phyloP scores from a whole-genome alignment of 2,797 vertebrate species.

The Rhabdomys pumilio region DNA sequence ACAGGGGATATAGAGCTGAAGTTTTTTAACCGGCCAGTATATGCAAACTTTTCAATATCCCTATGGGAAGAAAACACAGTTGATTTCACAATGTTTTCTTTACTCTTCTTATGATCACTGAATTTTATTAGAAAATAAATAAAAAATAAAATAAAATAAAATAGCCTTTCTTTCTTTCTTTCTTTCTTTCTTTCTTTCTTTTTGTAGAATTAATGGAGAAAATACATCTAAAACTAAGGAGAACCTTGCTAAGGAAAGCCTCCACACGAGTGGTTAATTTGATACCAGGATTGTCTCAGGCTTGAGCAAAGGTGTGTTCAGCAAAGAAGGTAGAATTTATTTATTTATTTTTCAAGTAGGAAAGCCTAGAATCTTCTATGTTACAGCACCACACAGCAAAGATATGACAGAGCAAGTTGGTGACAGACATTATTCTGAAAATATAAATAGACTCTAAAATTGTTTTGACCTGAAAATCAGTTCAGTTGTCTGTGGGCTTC shows the following conservation, averaged over 20 bases:
- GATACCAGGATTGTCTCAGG: neutral
- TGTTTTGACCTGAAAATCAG: constrained; percentile 78
- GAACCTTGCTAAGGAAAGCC: neutral
- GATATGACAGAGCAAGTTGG: constrained; percentile 69
- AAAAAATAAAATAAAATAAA: too few relatives aligned
- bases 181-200: neutral
- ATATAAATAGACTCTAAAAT: constrained; percentile 79
- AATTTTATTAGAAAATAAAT: neutral
- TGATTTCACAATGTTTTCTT: neutral
- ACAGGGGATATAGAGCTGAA: neutral
- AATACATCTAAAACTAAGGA: constrained; percentile 22
- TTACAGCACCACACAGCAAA: constrained; percentile 64
- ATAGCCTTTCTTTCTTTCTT: neutral
- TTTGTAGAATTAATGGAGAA: neutral
- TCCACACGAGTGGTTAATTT: neutral
- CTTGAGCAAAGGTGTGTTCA: neutral
- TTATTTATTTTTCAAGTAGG: constrained; percentile 42
- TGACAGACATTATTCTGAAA: constrained; percentile 61
- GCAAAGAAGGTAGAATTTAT: constrained; percentile 58
- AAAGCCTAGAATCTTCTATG: constrained; percentile 65
- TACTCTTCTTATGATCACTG: constrained; percentile 23
- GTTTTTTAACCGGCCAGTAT: neutral
- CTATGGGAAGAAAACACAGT: constrained; percentile 13
- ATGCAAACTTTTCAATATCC: neutral
- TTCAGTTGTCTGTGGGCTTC: constrained; percentile 70